A percentile compares a stretch with the other conserved stretches of the same genome.
Evolutionary conservation across 2,888 invertebrate species (phyloP).

Genomic region (Incurvaria masculella): DNA sequence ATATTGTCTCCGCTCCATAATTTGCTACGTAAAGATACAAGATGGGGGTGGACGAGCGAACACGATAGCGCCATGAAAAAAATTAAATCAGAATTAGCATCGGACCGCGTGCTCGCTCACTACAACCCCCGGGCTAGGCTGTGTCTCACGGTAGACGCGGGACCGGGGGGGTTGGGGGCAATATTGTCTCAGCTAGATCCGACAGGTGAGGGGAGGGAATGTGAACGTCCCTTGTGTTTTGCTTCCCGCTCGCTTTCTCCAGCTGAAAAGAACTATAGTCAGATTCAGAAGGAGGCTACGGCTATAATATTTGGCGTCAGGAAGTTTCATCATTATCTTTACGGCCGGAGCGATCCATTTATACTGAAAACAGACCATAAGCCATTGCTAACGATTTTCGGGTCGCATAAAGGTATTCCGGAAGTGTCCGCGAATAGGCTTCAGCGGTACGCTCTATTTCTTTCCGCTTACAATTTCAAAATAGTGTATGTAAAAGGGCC

Average conservation of each 20-base stretch:
- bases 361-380: slow-evolving; percentile 14
- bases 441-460: too few relatives aligned
- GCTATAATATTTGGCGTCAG: slow-evolving; percentile 15
- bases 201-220: slow-evolving; percentile 3
- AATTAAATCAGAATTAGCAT: slow-evolving; percentile 7
- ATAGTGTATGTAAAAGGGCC: slow-evolving; percentile 3
- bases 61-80: slow-evolving; percentile 4
- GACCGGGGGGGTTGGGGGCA: slow-evolving; percentile 5
- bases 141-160: slow-evolving; percentile 18
- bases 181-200: background rate
- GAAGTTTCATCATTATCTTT: slow-evolving; percentile 17
- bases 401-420: background rate
- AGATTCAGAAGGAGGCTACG: slow-evolving; percentile 16
- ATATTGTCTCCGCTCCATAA: slow-evolving; percentile 12
- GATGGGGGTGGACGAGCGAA: slow-evolving; percentile 9
- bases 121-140: slow-evolving; percentile 12
- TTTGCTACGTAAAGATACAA: slow-evolving; percentile 4
- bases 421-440: slow-evolving; percentile 1
- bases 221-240: slow-evolving; percentile 7
- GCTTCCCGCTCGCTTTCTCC: slow-evolving; percentile 7
- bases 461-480: slow-evolving; percentile 3
- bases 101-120: slow-evolving; percentile 13
- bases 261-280: slow-evolving; percentile 9
- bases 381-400: slow-evolving; percentile 2
- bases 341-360: slow-evolving; percentile 14